Percentiles rank a stretch among this genome's conserved stretches.
Evolutionary conservation across 2,888 invertebrate species (phyloP).

Genomic region (Cerastoderma edule): DNA sequence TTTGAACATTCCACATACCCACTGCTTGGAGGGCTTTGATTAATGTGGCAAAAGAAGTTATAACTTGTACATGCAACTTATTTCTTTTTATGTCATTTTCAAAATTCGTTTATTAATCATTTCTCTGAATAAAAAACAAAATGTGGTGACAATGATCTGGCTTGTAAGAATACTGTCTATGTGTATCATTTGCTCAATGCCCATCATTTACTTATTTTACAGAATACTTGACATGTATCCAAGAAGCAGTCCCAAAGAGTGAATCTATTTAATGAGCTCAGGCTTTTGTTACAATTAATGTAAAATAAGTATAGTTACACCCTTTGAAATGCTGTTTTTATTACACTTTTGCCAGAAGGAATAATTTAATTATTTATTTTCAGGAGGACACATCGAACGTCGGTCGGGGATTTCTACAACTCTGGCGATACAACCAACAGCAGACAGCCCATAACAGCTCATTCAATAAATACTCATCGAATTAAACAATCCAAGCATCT

Average conservation of each 20-base stretch:
- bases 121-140: too few species aligned
- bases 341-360: not conserved
- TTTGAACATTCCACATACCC: too few species aligned
- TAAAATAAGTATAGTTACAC: not conserved
- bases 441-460: not conserved
- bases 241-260: not conserved
- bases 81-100: too few species aligned
- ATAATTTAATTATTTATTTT: not conserved
- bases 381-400: slow-evolving; percentile 14
- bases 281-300: not conserved
- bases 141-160: too few species aligned
- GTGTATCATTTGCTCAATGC: too few species aligned
- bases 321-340: not conserved
- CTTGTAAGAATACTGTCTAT: too few species aligned
- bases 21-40: too few species aligned
- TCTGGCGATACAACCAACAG: slow-evolving; percentile 37
- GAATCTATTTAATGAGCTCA: not conserved
- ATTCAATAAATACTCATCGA: slow-evolving; percentile 15
- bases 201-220: not conserved
- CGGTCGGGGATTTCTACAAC: slow-evolving; percentile 43
- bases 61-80: too few species aligned
- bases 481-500: slow-evolving; percentile 76
- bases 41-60: too few species aligned
- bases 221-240: not conserved
- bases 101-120: too few species aligned